Conservation (phyloP, 2,113 vertebrate genomes). For the Vicugna pacos region DNA sequence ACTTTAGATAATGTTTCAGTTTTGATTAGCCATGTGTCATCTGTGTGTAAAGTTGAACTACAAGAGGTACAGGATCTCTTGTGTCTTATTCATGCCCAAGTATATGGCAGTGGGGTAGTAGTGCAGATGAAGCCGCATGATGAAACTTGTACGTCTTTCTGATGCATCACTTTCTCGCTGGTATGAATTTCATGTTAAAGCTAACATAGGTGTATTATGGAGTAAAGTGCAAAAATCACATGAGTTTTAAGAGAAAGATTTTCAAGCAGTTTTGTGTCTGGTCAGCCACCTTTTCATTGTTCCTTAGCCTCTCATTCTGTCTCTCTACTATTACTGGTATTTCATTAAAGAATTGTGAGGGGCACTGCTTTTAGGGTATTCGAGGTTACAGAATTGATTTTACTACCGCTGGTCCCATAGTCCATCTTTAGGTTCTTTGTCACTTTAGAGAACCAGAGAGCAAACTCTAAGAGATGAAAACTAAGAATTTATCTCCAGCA, state of each 20-base stretch:
- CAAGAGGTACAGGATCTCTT: not conserved
- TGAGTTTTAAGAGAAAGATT: not conserved
- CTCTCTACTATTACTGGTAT: not conserved
- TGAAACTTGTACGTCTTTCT: not conserved
- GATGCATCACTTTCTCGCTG: not conserved
- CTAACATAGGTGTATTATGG: not conserved
- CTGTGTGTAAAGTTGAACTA: not conserved
- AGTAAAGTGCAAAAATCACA: slow-evolving; percentile 52
- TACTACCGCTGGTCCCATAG: not conserved
- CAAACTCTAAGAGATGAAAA: not conserved
- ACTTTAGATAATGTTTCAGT: not conserved
- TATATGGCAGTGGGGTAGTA: not conserved
- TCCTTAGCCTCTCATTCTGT: not conserved
- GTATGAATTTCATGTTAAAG: not conserved
- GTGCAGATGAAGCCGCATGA: not conserved
- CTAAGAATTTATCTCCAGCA: not conserved
- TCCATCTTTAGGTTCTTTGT: not conserved
- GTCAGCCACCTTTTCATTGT: not conserved
- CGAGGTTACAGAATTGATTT: not conserved
- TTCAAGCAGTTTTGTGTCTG: not conserved
- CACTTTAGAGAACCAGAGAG: not conserved
- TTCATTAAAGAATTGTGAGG: not conserved
- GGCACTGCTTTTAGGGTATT: not conserved
- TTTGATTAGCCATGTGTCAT: not conserved
- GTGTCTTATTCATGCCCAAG: not conserved